A percentile compares a stretch with the other conserved stretches of the same genome.
phyloP scores from a whole-genome alignment of 2,113 vertebrate genomes.

The Gymnocephalus cernua region DNA sequence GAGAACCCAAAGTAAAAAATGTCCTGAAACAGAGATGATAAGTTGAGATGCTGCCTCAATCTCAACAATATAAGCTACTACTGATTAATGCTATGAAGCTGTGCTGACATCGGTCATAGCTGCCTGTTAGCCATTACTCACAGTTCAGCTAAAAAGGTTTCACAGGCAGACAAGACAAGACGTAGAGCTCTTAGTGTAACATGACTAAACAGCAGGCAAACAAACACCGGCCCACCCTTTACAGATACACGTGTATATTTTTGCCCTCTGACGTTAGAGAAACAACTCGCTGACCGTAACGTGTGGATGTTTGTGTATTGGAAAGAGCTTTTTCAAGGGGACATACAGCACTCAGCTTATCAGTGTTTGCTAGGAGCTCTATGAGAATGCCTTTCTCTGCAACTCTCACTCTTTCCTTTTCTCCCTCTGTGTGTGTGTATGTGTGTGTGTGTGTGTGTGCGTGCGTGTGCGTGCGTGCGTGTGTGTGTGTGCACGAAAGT shows the following conservation, averaged over 20 bases:
- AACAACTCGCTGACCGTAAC: conserved; percentile 4
- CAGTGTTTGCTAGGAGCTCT: conserved; percentile 38
- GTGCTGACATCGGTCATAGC: conserved; percentile 32
- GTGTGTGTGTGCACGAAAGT: conserved; percentile 12
- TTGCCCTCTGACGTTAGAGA: conserved; percentile 13
- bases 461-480: not conserved
- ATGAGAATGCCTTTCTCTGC: conserved; percentile 43
- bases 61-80: conserved; percentile 31
- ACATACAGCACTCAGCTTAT: conserved; percentile 47
- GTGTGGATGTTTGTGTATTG: conserved; percentile 14
- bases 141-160: conserved; percentile 60
- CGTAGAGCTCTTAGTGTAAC: conserved; percentile 14
- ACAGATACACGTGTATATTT: conserved; percentile 32
- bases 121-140: conserved; percentile 48
- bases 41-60: conserved; percentile 18
- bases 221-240: conserved; percentile 2
- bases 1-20: not conserved
- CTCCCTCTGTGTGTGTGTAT: not conserved
- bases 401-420: conserved; percentile 20
- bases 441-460: conserved; percentile 9
- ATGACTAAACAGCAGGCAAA: conserved; percentile 51
- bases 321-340: conserved; percentile 37
- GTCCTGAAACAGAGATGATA: conserved; percentile 12
- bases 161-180: conserved; percentile 44
- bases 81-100: conserved; percentile 43